These are phyloP conservation scores for Scomber japonicus DNA, from an alignment of 2,113 vertebrate genomes.

Conservation along the genomic window DNA sequence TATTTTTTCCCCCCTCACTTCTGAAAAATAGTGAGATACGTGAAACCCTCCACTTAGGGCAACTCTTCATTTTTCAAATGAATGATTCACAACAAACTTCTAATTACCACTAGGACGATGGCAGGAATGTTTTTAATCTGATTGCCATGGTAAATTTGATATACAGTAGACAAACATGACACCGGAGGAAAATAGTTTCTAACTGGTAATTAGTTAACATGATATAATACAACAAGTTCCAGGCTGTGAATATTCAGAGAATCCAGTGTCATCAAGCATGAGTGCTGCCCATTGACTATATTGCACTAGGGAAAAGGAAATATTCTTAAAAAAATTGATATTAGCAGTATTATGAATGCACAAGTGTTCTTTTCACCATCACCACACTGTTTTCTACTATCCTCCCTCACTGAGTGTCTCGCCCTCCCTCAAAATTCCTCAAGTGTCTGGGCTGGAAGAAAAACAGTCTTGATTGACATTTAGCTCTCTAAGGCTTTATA, in stretches of 20 bases:
- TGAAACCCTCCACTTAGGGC: neutral
- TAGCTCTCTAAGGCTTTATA: slow-evolving; percentile 78
- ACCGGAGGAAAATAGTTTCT: neutral
- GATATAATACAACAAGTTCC: neutral
- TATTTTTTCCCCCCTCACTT: neutral
- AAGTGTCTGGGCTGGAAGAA: slow-evolving; percentile 77
- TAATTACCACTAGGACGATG: neutral
- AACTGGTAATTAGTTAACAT: neutral
- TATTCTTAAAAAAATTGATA: neutral
- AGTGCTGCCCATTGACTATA: neutral
- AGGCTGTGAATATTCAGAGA: neutral
- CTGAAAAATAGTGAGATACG: neutral
- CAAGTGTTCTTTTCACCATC: slow-evolving; percentile 45
- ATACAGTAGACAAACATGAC: neutral
- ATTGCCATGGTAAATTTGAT: neutral
- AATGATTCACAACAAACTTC: neutral
- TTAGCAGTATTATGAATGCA: slow-evolving; percentile 36
- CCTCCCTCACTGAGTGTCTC: slow-evolving; percentile 64
- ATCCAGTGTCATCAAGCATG: neutral
- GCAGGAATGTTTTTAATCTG: slow-evolving; percentile 3
- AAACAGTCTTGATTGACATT: slow-evolving; percentile 85
- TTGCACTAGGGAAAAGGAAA: neutral
- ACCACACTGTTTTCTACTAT: slow-evolving; percentile 46
- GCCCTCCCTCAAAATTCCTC: slow-evolving; percentile 80
- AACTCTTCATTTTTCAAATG: neutral